phyloP scores from a whole-genome alignment of 1,140 invertebrate species.

The Bombus waltoni region DNA sequence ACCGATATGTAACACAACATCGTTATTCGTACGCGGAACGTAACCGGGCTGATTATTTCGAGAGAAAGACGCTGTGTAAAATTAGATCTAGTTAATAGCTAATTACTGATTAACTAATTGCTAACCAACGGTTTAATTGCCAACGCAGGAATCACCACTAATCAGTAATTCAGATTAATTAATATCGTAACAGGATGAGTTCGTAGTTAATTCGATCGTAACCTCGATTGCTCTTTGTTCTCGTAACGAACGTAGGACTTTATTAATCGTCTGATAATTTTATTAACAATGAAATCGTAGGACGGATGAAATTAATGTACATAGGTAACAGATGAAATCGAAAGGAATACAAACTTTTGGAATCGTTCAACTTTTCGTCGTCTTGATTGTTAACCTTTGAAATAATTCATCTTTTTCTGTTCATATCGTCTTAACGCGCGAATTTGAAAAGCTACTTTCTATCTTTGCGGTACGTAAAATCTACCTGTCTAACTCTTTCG shows the following conservation, averaged over 20 bases:
- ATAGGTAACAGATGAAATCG: not conserved
- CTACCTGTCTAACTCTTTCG: not conserved
- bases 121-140: not conserved
- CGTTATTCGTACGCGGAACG: not conserved
- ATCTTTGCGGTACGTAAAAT: not conserved
- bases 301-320: not conserved
- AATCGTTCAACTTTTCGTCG: not conserved
- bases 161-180: not conserved
- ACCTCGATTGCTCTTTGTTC: not conserved
- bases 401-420: not conserved
- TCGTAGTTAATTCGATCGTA: not conserved
- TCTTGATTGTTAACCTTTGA: not conserved
- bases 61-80: not conserved
- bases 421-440: too few species aligned
- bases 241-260: not conserved
- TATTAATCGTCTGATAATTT: not conserved
- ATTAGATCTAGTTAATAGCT: not conserved
- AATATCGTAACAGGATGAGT: not conserved
- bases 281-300: not conserved
- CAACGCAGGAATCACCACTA: not conserved
- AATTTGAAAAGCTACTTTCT: not conserved
- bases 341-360: not conserved
- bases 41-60: not conserved
- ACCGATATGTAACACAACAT: not conserved
- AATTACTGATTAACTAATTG: not conserved